A percentile compares a stretch with the other conserved stretches of the same genome.
These are phyloP conservation scores for Spinibarbus caldwelli DNA, from an alignment of 2,797 vertebrate species.

Conservation along the genomic window DNA sequence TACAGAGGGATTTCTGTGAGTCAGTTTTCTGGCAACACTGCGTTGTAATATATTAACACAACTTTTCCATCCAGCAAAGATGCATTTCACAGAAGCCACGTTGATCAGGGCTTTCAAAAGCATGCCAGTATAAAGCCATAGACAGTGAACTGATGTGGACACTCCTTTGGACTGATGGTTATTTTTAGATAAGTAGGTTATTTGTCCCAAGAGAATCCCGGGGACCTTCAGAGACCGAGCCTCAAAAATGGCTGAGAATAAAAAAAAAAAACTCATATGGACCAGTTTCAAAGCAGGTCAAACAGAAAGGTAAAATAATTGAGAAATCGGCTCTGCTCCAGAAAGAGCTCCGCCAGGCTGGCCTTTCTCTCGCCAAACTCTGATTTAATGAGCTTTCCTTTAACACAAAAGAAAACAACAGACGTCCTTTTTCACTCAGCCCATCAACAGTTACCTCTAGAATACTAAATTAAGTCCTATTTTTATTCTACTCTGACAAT, in stretches of 20 bases:
- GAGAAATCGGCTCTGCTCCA: conserved; percentile 42
- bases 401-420: conserved; percentile 23
- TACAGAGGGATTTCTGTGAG: conserved; percentile 25
- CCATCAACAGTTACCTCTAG: not conserved
- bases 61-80: conserved; percentile 36
- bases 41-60: conserved; percentile 49
- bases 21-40: conserved; percentile 37
- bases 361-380: conserved; percentile 27
- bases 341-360: conserved; percentile 28
- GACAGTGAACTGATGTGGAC: conserved; percentile 43
- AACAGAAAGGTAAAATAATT: conserved; percentile 55
- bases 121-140: conserved; percentile 50
- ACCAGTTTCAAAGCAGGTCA: conserved; percentile 62
- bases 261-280: conserved; percentile 46
- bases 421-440: conserved; percentile 26
- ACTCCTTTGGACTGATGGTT: conserved; percentile 50
- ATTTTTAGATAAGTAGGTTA: conserved; percentile 66
- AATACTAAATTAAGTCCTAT: not conserved
- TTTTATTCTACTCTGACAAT: conserved; percentile 4
- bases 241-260: conserved; percentile 52
- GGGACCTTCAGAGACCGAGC: conserved; percentile 61
- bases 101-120: conserved; percentile 45
- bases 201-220: conserved; percentile 59
- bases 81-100: conserved; percentile 55
- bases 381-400: conserved; percentile 36